phyloP scores from a whole-genome alignment of 2,888 invertebrate species.

The Mellilla xanthometata region DNA sequence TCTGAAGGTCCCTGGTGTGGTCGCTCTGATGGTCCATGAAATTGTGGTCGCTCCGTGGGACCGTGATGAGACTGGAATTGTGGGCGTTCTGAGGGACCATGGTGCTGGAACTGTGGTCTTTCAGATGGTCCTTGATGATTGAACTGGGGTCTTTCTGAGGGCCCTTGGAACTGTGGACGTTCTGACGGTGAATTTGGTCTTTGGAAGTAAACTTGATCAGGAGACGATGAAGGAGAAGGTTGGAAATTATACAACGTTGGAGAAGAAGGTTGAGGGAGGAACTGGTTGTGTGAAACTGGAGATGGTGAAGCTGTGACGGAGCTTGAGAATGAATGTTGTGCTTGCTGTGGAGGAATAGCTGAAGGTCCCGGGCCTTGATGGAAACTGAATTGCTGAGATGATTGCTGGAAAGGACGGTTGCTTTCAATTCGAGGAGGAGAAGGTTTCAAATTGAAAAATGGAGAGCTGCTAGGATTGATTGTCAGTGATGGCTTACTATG shows the following conservation, averaged over 20 bases:
- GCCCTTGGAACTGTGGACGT: constrained; percentile 47
- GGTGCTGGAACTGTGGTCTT: constrained; percentile 13
- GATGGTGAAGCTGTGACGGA: constrained; percentile 53
- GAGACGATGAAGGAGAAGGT: constrained; percentile 53
- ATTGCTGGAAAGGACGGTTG: constrained; percentile 66
- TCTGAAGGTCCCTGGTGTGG: constrained; percentile 53
- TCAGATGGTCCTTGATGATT: constrained; percentile 50
- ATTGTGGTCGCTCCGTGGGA: constrained; percentile 53
- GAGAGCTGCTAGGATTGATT: constrained; percentile 60
- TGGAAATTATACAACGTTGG: constrained; percentile 68
- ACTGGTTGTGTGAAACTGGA: constrained; percentile 59
- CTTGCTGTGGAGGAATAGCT: constrained; percentile 45
- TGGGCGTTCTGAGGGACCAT: constrained; percentile 56
- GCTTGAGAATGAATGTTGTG: constrained; percentile 54
- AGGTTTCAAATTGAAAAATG: constrained; percentile 72
- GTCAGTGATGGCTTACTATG: constrained; percentile 58
- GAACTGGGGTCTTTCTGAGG: constrained; percentile 52
- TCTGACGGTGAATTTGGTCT: constrained; percentile 56
- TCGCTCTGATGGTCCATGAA: constrained; percentile 56
- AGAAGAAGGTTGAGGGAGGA: constrained; percentile 69
- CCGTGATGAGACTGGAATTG: constrained; percentile 42
- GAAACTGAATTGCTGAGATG: constrained; percentile 71
- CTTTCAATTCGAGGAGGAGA: constrained; percentile 70
- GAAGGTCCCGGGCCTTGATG: constrained; percentile 70
- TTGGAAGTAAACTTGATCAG: constrained; percentile 43